Base-by-base conservation (phyloP, 1,140 invertebrate genomes). In the Drosophila parabipectinata region DNA sequence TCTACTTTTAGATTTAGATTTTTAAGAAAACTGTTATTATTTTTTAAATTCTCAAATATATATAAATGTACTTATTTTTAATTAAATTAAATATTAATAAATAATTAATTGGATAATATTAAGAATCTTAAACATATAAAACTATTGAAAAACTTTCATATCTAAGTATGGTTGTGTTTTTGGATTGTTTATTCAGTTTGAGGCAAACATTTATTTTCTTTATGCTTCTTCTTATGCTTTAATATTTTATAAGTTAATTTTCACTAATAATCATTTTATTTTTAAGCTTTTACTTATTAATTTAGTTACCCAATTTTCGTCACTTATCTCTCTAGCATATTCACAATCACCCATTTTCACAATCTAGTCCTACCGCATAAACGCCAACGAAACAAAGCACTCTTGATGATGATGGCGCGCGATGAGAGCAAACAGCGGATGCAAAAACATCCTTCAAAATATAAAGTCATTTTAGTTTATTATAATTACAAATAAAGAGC, bases 401-500 rank as follows among this genome's bases (percentile, higher is more conserved):
- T 72, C 55, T 58, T 72, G 66, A 72, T 59, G 66, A 45, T 59
- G 44, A 72, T 72, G 55, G 30, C 54, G 12, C 67, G 55, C 48
- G 50, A 39, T 24, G 50, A 45, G 48, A 68, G 67, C 67, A 24
- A 73, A 62, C 68, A 72, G 34, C 71, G 69, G 68, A 72, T 62
- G 68, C 71, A 72, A 50, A 39, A 73, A 73, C 58, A 73, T 73
- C 72, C 66, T 72, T 72, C 47, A 64, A 63, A 61, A 57, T 64
- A 74, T 74, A 74, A 74, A 74, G 72, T 74, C 53, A 74, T 74
- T 74, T 74, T 74, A 64, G 72, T 74, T 74, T 74, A 75, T 75
- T 75, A 75, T 75, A 75, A 75, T 75, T 75, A 75, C 72, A 66
- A 74, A 72, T 71, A 72, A 72, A 56, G 69, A 73, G 71, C 50